These are phyloP conservation scores for Papilio dardanus DNA, from an alignment of 1,140 invertebrate species.

Conservation along the genomic window DNA sequence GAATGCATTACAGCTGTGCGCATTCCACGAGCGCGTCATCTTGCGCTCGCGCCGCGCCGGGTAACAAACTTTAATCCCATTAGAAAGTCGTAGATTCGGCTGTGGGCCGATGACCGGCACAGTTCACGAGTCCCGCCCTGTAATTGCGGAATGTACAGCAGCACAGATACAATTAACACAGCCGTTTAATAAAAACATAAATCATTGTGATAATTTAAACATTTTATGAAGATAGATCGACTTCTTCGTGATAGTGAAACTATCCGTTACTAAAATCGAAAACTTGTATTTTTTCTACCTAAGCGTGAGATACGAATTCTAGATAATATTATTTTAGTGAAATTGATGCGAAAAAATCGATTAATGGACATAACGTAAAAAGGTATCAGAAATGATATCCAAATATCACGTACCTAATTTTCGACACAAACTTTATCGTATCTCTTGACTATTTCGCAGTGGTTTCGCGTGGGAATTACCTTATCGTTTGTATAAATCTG, in stretches of 20 bases:
- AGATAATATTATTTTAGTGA: background rate
- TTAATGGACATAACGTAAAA: background rate
- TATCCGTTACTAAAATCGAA: background rate
- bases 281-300: background rate
- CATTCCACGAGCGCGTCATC: constrained; percentile 58
- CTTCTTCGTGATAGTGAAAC: background rate
- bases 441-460: background rate
- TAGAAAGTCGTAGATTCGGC: constrained; percentile 78
- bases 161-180: constrained; percentile 59
- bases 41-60: constrained; percentile 52
- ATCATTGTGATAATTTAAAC: background rate
- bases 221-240: background rate
- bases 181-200: constrained; percentile 23
- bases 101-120: constrained; percentile 71
- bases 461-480: constrained; percentile 5
- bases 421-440: background rate
- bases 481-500: constrained; percentile 10
- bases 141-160: constrained; percentile 60
- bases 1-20: constrained; percentile 52
- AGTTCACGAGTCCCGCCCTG: constrained; percentile 65
- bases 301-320: background rate
- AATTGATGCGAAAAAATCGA: background rate
- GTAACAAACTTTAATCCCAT: constrained; percentile 71
- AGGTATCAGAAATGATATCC: background rate
- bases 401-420: too few relatives aligned